phyloP scores from a whole-genome alignment of 1,140 invertebrate species.

The Charaxes varanes region DNA sequence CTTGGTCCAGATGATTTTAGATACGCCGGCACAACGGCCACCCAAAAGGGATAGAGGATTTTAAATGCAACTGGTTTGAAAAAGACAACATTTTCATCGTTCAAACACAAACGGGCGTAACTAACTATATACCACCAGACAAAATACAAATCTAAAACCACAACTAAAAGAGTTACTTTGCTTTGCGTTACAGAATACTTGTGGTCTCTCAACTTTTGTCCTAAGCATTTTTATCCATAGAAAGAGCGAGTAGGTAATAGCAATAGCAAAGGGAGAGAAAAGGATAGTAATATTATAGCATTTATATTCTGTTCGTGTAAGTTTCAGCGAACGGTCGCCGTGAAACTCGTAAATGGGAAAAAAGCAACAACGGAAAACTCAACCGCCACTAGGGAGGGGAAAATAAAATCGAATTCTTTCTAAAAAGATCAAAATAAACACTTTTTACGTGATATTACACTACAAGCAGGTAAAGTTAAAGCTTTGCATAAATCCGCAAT shows the following conservation, averaged over 20 bases:
- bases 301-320: conserved; percentile 74
- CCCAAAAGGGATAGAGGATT: conserved; percentile 62
- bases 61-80: conserved; percentile 69
- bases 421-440: no score
- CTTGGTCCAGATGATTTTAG: conserved; percentile 68
- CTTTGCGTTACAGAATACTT: conserved; percentile 31
- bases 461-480: no score
- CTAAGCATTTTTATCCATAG: conserved; percentile 71
- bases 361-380: conserved; percentile 70
- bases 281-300: conserved; percentile 48
- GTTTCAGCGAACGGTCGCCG: conserved; percentile 72
- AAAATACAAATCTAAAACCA: conserved; percentile 23
- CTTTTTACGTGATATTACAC: no score
- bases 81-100: conserved; percentile 64
- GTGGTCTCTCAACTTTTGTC: conserved; percentile 55
- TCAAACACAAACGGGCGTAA: conserved; percentile 27
- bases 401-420: no score
- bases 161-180: conserved; percentile 28
- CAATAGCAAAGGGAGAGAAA: conserved; percentile 27
- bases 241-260: conserved; percentile 42
- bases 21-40: conserved; percentile 49
- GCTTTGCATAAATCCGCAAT: no score
- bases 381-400: conserved; percentile 65
- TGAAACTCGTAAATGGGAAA: conserved; percentile 74
- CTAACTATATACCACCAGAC: conserved; percentile 7